Evolutionary conservation across 2,888 invertebrate genomes (phyloP), one percentile per base, ranked within the genome.

Genomic region (Microctonus brassicae): DNA sequence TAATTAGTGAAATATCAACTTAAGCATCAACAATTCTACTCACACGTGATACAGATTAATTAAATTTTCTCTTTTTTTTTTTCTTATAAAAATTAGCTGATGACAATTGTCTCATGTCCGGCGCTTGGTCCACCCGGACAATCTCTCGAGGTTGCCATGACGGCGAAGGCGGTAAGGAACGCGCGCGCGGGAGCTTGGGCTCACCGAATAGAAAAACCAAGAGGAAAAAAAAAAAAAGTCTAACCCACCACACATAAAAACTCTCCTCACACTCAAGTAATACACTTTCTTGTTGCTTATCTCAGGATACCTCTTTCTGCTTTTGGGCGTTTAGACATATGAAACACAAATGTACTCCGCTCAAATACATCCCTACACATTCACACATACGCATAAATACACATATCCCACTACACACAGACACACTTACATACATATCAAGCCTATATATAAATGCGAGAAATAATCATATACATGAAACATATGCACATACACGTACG

Each of bases 61-160:
- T n/a, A n/a, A n/a, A n/a, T n/a, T n/a, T 39, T n/a, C n/a, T 39
- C n/a, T 39, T 39, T 39, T n/a, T 39, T 39, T n/a, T n/a, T n/a
- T n/a, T n/a, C 47, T 47, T 5, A 5, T 29, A 5, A 3, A 29
- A 47, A 78, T 75, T 68, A 34, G 78, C 77, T 79, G 80, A 9
- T 47, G 73, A 77, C 78, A 76, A 75, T 75, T 79, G n/a, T n/a
- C 75, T 75, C 70, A 78, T 72, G 76, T 79, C 33, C 33, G n/a
- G 4, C 33, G 75, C 79, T 81, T 81, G 78, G 75, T 72, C 73
- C 75, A 77, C 79, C 75, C 70, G 73, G 79, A 76, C 66, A 77
- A 80, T 82, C 81, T 77, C 76, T 66, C n/a, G n/a, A 75, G 80
- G 81, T 82, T 81, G 81, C 81, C 83, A 84, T 84, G 80, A 82